Conservation (phyloP, 2,888 invertebrate genomes). For the Matsumyia berberina region DNA sequence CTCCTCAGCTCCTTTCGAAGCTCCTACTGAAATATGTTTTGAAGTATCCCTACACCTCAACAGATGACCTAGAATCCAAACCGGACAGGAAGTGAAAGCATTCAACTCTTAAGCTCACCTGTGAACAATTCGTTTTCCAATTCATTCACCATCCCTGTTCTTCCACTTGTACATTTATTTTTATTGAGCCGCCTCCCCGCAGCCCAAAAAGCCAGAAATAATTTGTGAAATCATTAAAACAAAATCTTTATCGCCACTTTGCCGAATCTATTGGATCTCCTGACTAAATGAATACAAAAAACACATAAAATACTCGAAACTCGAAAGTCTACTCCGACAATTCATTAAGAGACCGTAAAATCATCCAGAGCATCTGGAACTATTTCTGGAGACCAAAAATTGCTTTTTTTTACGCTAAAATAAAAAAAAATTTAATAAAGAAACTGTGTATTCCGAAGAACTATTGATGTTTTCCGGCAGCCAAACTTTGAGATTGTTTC, state of each 20-base stretch:
- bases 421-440: not conserved
- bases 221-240: conserved; percentile 54
- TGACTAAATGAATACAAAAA: conserved; percentile 24
- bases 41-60: too few species aligned
- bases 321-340: conserved; percentile 56
- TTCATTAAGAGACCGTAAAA: conserved; percentile 69
- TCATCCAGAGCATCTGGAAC: conserved; percentile 69
- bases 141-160: not conserved
- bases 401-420: conserved; percentile 15
- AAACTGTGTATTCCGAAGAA: not conserved
- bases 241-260: conserved; percentile 57
- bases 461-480: conserved; percentile 62
- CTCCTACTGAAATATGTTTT: too few species aligned
- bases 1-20: too few species aligned
- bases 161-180: conserved; percentile 4
- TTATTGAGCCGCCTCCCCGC: not conserved
- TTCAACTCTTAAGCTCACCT: not conserved
- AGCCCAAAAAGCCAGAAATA: conserved; percentile 34
- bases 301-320: conserved; percentile 40
- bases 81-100: not conserved
- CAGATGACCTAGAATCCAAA: too few species aligned
- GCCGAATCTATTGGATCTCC: conserved; percentile 28
- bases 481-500: conserved; percentile 3
- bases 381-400: conserved; percentile 49
- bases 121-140: not conserved